These are phyloP conservation scores for Bubo blakistoni DNA, from an alignment of 2,113 vertebrate species.

Conservation along the genomic window DNA sequence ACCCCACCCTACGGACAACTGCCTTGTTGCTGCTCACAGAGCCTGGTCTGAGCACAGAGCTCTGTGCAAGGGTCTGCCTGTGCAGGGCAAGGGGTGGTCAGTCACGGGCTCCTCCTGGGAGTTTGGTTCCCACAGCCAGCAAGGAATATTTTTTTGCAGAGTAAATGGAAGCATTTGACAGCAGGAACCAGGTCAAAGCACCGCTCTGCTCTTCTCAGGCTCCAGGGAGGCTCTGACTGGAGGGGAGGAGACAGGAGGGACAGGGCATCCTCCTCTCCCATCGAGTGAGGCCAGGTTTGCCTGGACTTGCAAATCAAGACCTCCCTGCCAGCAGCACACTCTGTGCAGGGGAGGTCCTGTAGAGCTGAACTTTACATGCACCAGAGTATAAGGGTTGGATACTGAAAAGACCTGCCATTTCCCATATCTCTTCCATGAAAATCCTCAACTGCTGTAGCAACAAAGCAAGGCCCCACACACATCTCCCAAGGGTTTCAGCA, in stretches of 20 bases:
- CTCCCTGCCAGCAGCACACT: neutral
- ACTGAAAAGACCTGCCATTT: neutral
- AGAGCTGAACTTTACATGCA: neutral
- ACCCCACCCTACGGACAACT: neutral
- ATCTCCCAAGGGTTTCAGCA: neutral
- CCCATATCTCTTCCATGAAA: neutral
- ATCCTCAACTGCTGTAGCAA: neutral
- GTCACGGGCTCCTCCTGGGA: neutral
- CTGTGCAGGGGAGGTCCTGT: neutral
- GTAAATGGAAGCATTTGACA: conserved; percentile 5
- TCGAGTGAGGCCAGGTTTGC: rapidly evolving
- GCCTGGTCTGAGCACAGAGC: neutral
- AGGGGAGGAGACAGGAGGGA: neutral
- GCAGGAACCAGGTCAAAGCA: conserved; percentile 31
- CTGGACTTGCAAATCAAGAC: rapidly evolving
- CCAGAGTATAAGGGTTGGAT: neutral
- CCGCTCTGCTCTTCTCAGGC: neutral
- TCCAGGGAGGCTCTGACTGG: neutral
- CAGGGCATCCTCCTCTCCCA: neutral
- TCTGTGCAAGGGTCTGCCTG: neutral
- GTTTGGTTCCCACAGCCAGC: neutral
- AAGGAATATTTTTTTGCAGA: neutral
- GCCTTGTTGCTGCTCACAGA: neutral
- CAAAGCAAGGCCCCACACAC: neutral
- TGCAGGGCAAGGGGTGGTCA: neutral